Evolutionary conservation across 2,888 invertebrate genomes (phyloP), one percentile per base, ranked within the genome.

Genomic region (Operophtera brumata): DNA sequence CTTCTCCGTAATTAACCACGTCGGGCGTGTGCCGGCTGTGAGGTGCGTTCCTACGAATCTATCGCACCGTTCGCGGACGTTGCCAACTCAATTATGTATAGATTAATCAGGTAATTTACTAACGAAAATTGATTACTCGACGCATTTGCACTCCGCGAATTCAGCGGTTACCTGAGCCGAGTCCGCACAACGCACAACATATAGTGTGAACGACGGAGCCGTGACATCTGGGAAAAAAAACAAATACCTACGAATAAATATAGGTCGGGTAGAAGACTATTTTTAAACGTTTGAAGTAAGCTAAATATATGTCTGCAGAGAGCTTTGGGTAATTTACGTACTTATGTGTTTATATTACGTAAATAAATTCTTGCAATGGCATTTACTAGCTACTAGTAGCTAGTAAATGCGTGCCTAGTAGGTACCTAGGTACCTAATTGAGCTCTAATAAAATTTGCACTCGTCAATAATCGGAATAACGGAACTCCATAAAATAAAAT

Each of bases 1-100:
- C 78, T 80, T 81, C 75, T 80, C 78, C 73, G 71, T 72, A 77
- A 84, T 84, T 78, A 82, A 77, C 74, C 70, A 70, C 69, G 73
- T 67, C 67, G 67, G 77, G 80, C 77, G 78, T 74, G 73, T 67
- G 77, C 67, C 73, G 73, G 70, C 73, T 67, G 71, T 70, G 74
- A 69, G 71, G 72, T 72, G 72, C 64, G 73, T 70, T 70, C 63
- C 41, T 73, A 70, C 71, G 71, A 71, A 78, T 74, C 77, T 79
- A 81, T 76, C 75, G 72, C 77, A 69, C 71, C 77, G 69, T 75
- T 77, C 70, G 75, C 72, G 69, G 70, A 68, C 74, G 77, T 75
- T 82, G 84, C 82, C 82, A 83, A 81, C 69, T 70, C 71, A 71
- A 68, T 78, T 75, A 70, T 65, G 67, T 73, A 74, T 72, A 70